Percentiles rank a stretch among this genome's conserved stretches.
phyloP scores from a whole-genome alignment of 2,797 vertebrate species.

The Pseudochaenichthys georgianus region DNA sequence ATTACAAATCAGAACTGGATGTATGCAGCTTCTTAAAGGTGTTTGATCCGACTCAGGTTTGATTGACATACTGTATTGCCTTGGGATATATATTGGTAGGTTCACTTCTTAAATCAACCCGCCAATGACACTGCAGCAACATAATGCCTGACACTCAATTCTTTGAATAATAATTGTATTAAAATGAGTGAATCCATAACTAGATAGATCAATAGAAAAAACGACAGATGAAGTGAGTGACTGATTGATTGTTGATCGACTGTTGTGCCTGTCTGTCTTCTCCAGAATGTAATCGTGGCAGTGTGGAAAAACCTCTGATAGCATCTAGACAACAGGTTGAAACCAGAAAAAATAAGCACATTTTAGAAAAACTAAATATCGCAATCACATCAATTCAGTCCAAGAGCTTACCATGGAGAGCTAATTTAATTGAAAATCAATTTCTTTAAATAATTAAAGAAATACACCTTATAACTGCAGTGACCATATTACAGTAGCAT shows the following conservation, averaged over 20 bases:
- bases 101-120: conserved; percentile 12
- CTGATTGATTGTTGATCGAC: conserved; percentile 12
- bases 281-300: not conserved
- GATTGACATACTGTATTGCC: not conserved
- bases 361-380: conserved; percentile 17
- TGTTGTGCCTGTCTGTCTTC: not conserved
- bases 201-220: not conserved
- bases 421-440: not conserved
- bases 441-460: not conserved
- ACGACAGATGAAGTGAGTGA: not conserved
- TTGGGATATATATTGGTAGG: not conserved
- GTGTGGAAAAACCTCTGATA: not conserved
- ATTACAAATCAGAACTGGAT: not conserved
- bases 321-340: not conserved
- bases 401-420: not conserved
- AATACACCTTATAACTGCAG: conserved; percentile 1
- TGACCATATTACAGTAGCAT: not conserved
- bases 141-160: not conserved
- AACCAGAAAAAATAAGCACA: not conserved
- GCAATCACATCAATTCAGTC: conserved; percentile 12
- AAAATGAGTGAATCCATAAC: conserved; percentile 2
- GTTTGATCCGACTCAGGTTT: not conserved
- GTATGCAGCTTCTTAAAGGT: not conserved
- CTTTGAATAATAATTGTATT: conserved; percentile 16
- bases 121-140: conserved; percentile 1